These are phyloP conservation scores for Melanogrammus aeglefinus DNA, from an alignment of 2,797 vertebrate species.

Conservation along the genomic window DNA sequence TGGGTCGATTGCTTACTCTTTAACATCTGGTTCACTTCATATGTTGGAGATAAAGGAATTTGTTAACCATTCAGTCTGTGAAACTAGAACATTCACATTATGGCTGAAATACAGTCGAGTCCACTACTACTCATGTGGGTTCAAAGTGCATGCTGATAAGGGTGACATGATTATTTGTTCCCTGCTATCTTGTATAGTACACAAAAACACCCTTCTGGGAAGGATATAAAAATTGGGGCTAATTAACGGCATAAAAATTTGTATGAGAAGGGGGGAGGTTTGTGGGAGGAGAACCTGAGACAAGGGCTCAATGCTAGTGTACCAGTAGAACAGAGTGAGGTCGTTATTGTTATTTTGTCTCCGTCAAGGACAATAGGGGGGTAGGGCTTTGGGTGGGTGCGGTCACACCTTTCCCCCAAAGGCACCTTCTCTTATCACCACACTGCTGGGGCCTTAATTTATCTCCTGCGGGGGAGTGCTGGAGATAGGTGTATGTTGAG, in stretches of 20 bases:
- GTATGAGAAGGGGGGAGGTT: no score
- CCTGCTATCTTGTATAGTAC: background rate
- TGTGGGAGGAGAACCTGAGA: constrained; percentile 22
- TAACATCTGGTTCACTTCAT: background rate
- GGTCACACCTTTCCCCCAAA: constrained; percentile 30
- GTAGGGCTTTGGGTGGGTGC: background rate
- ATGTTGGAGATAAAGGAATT: background rate
- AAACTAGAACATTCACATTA: background rate
- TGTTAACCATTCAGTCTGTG: background rate
- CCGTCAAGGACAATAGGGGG: background rate
- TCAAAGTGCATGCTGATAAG: constrained; percentile 13
- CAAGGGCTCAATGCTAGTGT: no score
- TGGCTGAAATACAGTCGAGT: background rate
- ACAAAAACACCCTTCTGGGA: constrained; percentile 22
- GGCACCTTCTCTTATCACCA: constrained; percentile 34
- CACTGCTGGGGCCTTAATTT: background rate
- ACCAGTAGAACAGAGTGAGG: no score
- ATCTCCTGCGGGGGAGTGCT: constrained; percentile 10
- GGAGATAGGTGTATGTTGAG: background rate
- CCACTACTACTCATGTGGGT: background rate
- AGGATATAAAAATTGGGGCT: constrained; percentile 1
- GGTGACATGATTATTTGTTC: constrained; percentile 20
- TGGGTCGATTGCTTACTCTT: no score
- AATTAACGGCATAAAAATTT: constrained; percentile 19
- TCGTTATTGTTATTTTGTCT: background rate